Percentiles rank a stretch among this genome's conserved stretches.
Evolutionary conservation across 2,113 vertebrate genomes (phyloP).

Genomic region (Dipodomys stephensi): DNA sequence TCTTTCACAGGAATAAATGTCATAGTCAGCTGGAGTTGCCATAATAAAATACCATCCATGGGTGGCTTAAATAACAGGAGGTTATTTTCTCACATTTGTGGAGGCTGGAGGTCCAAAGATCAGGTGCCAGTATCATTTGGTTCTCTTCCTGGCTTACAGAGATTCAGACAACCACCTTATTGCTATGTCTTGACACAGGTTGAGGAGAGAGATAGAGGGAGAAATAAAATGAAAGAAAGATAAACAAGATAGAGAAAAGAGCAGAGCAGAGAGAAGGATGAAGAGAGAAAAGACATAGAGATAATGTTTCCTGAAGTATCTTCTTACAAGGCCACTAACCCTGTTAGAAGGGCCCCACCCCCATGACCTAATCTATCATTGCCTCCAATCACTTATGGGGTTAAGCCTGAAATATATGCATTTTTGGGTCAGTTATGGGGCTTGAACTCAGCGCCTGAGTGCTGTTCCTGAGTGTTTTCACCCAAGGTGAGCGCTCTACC

Average conservation of each 20-base stretch:
- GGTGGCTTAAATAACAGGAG: background rate
- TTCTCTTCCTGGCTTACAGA: background rate
- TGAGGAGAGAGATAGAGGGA: background rate
- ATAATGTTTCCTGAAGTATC: background rate
- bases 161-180: background rate
- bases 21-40: background rate
- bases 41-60: background rate
- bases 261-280: too few relatives aligned
- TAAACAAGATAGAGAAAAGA: too few relatives aligned
- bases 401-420: background rate
- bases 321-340: background rate
- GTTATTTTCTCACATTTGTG: slow-evolving; percentile 17
- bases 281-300: background rate
- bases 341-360: background rate
- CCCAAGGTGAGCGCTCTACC: too few relatives aligned
- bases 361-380: background rate
- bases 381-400: background rate
- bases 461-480: too few relatives aligned
- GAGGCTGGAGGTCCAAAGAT: background rate
- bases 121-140: background rate
- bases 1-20: background rate
- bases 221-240: too few relatives aligned
- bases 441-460: too few relatives aligned
- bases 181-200: background rate
- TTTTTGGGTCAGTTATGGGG: too few relatives aligned